phyloP scores from a whole-genome alignment of 1,140 invertebrate genomes.

The Pteromalus puparum region DNA sequence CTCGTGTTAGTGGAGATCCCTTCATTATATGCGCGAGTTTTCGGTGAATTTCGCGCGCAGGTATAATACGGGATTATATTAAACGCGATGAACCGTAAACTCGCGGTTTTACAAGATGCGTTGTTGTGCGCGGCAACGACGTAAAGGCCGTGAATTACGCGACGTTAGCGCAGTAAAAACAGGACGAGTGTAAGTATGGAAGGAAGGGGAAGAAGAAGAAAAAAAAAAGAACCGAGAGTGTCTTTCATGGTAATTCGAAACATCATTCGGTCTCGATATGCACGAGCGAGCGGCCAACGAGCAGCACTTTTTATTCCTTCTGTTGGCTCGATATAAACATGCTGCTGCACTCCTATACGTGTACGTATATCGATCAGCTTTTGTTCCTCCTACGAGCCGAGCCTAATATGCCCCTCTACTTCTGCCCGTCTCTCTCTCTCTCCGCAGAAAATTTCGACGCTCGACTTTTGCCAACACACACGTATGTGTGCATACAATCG shows the following conservation, averaged over 20 bases:
- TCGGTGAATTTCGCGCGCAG: not conserved
- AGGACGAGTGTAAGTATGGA: not conserved
- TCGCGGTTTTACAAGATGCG: not conserved
- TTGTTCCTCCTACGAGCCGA: slow-evolving; percentile 39
- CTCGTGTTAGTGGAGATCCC: not conserved
- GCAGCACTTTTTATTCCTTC: slow-evolving; percentile 3
- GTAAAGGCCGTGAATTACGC: not conserved
- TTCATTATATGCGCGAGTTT: not conserved
- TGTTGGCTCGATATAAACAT: not conserved
- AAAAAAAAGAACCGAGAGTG: not conserved
- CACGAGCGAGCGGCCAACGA: slow-evolving; percentile 8
- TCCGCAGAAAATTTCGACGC: not conserved
- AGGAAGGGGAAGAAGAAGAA: not conserved
- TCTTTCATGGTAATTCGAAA: slow-evolving; percentile 13
- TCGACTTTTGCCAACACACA: not conserved
- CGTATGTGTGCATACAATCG: not conserved
- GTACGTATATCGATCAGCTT: slow-evolving; percentile 40
- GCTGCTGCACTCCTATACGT: not conserved
- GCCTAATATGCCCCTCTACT: not conserved
- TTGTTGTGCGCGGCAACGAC: not conserved
- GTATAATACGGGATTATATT: not conserved
- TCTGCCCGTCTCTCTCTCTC: not conserved
- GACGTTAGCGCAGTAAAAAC: not conserved
- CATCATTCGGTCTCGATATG: slow-evolving; percentile 16
- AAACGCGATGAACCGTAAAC: not conserved